Evolutionary conservation across 1,140 invertebrate genomes (phyloP).

Genomic region (Tetragonula clypearis): DNA sequence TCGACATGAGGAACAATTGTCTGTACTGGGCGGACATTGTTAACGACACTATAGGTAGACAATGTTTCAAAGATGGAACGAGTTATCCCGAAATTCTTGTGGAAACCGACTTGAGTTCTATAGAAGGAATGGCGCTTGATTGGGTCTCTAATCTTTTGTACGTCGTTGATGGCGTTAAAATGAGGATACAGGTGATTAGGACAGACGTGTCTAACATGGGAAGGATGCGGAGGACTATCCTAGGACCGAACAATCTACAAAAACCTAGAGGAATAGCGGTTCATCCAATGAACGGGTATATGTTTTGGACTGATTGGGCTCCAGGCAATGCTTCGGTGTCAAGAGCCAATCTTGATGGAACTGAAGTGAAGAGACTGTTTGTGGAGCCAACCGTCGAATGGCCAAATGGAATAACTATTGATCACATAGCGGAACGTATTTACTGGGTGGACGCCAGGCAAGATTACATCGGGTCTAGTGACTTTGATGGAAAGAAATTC

Average conservation of each 20-base stretch:
- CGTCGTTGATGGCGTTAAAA: constrained; percentile 91
- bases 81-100: constrained; percentile 87
- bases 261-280: constrained; percentile 94
- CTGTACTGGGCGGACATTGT: constrained; percentile 95
- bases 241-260: constrained; percentile 87
- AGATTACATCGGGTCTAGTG: constrained; percentile 93
- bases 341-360: constrained; percentile 93
- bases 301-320: constrained; percentile 98
- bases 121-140: constrained; percentile 96
- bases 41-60: constrained; percentile 89
- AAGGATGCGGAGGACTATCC: constrained; percentile 90
- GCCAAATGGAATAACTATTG: constrained; percentile 94
- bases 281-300: constrained; percentile 91
- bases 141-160: constrained; percentile 97
- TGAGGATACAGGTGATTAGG: constrained; percentile 90
- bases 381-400: constrained; percentile 87
- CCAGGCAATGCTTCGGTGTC: constrained; percentile 89
- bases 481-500: constrained; percentile 91
- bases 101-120: constrained; percentile 88
- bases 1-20: constrained; percentile 92
- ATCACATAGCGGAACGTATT: constrained; percentile 90
- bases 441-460: constrained; percentile 94
- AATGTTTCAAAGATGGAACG: constrained; percentile 88
- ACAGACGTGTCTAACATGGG: constrained; percentile 86
- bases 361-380: constrained; percentile 87